Percentiles rank a stretch among this genome's conserved stretches.
These are phyloP conservation scores for Gambusia holbrooki DNA, from an alignment of 2,113 vertebrate genomes.

Conservation along the genomic window DNA sequence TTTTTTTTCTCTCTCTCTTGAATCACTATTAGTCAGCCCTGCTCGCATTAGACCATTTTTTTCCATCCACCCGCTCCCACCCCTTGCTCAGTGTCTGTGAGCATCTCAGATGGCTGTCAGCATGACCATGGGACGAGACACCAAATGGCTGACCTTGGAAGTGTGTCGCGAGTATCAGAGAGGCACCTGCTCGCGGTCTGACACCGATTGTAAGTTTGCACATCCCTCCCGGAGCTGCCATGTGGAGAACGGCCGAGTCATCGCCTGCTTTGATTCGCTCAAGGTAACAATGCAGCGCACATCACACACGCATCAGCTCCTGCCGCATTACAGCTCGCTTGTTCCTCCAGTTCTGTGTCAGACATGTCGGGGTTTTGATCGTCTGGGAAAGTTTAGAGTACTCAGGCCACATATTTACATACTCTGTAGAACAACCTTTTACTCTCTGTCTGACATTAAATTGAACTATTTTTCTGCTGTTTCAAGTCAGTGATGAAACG, in stretches of 20 bases:
- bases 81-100: slow-evolving; percentile 31
- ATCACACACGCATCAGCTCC: slow-evolving; percentile 5
- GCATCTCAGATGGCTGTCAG: slow-evolving; percentile 84
- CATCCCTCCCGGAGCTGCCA: slow-evolving; percentile 96
- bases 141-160: slow-evolving; percentile 99
- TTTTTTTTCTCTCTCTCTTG: slow-evolving; percentile 23
- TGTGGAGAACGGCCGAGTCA: slow-evolving; percentile 97
- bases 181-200: slow-evolving; percentile 94
- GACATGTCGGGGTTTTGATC: not conserved
- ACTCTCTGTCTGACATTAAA: not conserved
- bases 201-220: slow-evolving; percentile 97
- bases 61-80: slow-evolving; percentile 36
- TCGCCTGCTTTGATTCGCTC: slow-evolving; percentile 98
- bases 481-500: not conserved
- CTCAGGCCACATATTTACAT: not conserved
- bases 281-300: slow-evolving; percentile 86
- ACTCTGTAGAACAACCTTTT: not conserved
- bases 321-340: slow-evolving; percentile 12
- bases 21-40: slow-evolving; percentile 57
- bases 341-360: slow-evolving; percentile 11
- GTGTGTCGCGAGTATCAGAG: slow-evolving; percentile 99
- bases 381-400: not conserved
- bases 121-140: slow-evolving; percentile 93
- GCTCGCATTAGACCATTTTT: slow-evolving; percentile 36
- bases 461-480: not conserved